A percentile compares a stretch with the other conserved stretches of the same genome.
These are phyloP conservation scores for Nipponacmea schrenckii DNA, from an alignment of 2,888 invertebrate species.

Conservation along the genomic window DNA sequence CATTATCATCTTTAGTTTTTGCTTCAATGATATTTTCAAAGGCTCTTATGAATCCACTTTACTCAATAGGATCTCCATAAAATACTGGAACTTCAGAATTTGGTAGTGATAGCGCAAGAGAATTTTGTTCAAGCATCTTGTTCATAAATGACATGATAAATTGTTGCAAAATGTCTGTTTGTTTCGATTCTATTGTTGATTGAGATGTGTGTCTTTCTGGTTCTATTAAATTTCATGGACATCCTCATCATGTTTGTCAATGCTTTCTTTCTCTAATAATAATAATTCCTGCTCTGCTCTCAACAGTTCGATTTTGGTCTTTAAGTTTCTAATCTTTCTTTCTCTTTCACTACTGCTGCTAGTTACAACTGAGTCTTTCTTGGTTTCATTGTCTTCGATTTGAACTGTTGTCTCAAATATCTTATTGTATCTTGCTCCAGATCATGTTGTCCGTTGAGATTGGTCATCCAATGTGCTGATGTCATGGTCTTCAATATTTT, in stretches of 20 bases:
- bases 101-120: background rate
- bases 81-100: background rate
- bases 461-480: no score
- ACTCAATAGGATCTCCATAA: background rate
- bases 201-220: no score
- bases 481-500: no score
- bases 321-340: background rate
- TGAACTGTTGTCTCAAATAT: background rate
- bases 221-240: no score
- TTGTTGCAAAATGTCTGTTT: background rate
- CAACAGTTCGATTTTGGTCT: background rate
- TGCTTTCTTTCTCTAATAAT: no score
- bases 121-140: background rate
- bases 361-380: no score
- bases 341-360: no score
- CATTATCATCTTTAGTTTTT: background rate
- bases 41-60: background rate
- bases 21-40: slow-evolving; percentile 1
- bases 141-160: background rate
- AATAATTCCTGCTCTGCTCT: background rate
- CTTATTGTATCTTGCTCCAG: background rate
- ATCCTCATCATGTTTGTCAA: no score
- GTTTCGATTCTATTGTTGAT: background rate
- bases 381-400: background rate
- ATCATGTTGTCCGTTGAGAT: background rate